These are phyloP conservation scores for Habrosyne pyritoides DNA, from an alignment of 2,888 invertebrate genomes.

Conservation along the genomic window DNA sequence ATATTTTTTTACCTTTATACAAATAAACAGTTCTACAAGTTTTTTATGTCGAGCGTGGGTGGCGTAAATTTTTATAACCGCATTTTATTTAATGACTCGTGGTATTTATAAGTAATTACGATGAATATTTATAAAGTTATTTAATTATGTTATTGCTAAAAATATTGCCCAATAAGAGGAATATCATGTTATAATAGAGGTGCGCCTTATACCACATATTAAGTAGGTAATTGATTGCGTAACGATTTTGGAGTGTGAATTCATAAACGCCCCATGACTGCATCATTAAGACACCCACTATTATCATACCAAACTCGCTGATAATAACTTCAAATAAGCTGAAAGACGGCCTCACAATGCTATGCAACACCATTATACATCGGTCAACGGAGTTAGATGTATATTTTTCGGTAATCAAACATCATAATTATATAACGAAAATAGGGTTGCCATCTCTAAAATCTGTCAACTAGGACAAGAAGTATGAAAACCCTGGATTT, in stretches of 20 bases:
- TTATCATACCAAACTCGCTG: conserved; percentile 3
- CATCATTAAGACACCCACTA: conserved; percentile 41
- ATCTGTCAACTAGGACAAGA: no score
- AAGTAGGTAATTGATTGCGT: conserved; percentile 44
- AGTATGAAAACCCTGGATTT: no score
- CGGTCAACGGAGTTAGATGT: neutral
- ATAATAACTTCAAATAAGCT: neutral
- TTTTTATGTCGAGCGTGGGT: conserved; percentile 33
- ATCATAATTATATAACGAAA: conserved; percentile 21
- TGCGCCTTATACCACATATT: conserved; percentile 27
- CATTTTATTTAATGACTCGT: conserved; percentile 11
- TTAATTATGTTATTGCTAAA: neutral
- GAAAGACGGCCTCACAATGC: no score
- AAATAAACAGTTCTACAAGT: conserved; percentile 30
- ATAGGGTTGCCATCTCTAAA: no score
- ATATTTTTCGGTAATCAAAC: neutral
- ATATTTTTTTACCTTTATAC: neutral
- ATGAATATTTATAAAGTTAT: conserved; percentile 17
- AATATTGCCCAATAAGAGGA: neutral
- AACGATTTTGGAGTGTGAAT: conserved; percentile 38
- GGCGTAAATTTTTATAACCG: conserved; percentile 21
- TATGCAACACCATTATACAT: neutral
- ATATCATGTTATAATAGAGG: neutral
- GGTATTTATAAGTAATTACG: no score
- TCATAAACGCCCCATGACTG: conserved; percentile 49